A percentile compares a stretch with the other conserved stretches of the same genome.
These are phyloP conservation scores for Leuciscus idus DNA, from an alignment of 2,113 vertebrate species.

Conservation along the genomic window DNA sequence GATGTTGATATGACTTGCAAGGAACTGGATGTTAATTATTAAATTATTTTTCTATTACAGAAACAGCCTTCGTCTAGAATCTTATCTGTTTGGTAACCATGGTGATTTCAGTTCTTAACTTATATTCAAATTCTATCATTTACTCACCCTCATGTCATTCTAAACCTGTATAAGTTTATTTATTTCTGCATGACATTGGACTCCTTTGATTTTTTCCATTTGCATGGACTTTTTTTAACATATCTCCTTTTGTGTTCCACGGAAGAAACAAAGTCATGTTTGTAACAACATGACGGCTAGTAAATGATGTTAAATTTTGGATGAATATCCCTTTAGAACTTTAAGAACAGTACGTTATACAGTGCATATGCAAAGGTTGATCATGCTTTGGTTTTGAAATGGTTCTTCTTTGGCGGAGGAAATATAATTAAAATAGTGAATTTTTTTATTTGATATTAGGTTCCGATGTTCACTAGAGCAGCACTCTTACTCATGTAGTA, in stretches of 20 bases:
- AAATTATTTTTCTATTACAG: not conserved
- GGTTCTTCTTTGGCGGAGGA: not conserved
- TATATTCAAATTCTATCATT: not conserved
- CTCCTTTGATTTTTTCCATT: not conserved
- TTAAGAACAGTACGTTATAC: not conserved
- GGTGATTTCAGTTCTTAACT: not conserved
- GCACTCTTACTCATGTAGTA: not conserved
- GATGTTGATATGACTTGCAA: not conserved
- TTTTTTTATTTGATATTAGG: not conserved
- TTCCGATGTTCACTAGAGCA: not conserved
- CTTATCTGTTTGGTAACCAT: constrained; percentile 7
- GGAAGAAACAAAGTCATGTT: not conserved
- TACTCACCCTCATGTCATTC: not conserved
- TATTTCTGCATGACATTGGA: not conserved
- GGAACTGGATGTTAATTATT: too few species aligned
- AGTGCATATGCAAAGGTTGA: not conserved
- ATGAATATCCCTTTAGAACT: not conserved
- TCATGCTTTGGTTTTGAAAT: not conserved
- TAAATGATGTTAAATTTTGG: not conserved
- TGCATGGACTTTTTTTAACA: not conserved
- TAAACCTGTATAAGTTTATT: not conserved
- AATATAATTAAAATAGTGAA: not conserved
- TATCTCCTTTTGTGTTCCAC: not conserved
- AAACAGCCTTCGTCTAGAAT: not conserved
- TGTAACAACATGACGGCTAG: not conserved